Conservation (phyloP, 2,113 vertebrate species). For the Scortum barcoo region DNA sequence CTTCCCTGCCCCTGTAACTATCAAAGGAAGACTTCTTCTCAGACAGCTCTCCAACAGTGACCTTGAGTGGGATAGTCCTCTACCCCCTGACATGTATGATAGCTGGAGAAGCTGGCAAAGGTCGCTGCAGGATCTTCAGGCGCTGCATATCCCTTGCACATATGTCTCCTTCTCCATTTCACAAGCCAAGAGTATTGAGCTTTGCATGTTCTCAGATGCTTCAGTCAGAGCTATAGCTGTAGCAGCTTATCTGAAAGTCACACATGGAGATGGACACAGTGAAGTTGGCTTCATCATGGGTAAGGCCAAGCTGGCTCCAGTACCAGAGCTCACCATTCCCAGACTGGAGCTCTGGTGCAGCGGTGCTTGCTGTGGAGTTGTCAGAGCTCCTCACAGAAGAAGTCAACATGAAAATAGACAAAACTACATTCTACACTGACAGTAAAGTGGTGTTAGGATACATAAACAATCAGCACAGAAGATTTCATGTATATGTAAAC, state of each 20-base stretch:
- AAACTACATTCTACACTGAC: too few species aligned
- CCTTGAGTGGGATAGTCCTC: slow-evolving; percentile 41
- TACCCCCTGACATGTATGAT: background rate
- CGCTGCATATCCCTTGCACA: rapidly evolving
- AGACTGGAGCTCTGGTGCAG: slow-evolving; percentile 42
- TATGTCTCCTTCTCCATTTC: background rate
- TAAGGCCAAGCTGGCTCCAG: slow-evolving; percentile 35
- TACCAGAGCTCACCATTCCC: slow-evolving; percentile 35
- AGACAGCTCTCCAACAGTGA: background rate
- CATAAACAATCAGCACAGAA: slow-evolving; percentile 5
- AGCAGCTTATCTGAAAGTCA: slow-evolving; percentile 50
- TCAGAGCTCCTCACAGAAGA: background rate
- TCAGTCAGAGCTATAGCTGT: slow-evolving; percentile 24
- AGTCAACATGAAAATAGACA: too few species aligned
- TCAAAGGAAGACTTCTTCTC: background rate
- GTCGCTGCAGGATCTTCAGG: background rate
- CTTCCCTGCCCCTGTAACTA: background rate
- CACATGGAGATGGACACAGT: slow-evolving; percentile 24
- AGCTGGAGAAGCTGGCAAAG: slow-evolving; percentile 21
- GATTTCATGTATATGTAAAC: slow-evolving; percentile 33
- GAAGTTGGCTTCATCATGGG: slow-evolving; percentile 32
- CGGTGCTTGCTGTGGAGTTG: slow-evolving; percentile 29
- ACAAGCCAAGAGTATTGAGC: background rate
- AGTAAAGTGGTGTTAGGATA: slow-evolving; percentile 34
- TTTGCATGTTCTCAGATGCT: slow-evolving; percentile 48